Evolutionary conservation across 92 coral and sea anemone species (phyloP).

Genomic region (Meandrina meandrites): DNA sequence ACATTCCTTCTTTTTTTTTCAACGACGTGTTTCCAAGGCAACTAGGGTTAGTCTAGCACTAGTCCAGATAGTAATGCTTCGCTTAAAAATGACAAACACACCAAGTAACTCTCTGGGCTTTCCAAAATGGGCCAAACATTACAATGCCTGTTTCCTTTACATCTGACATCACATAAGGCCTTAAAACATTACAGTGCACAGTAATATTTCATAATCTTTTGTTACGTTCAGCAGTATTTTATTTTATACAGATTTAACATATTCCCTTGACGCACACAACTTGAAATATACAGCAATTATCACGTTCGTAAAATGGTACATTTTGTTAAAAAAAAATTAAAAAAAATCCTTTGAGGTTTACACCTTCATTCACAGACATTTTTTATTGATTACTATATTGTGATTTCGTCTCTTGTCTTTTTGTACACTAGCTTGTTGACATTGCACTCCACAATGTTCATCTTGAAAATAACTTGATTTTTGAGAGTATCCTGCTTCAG

Average conservation of each 20-base stretch:
- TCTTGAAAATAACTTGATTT: background rate
- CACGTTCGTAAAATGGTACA: background rate
- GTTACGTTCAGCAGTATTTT: too few species aligned
- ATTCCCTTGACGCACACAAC: background rate
- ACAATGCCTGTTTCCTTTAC: too few species aligned
- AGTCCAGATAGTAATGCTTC: too few species aligned
- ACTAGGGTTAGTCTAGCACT: too few species aligned
- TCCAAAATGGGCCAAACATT: too few species aligned
- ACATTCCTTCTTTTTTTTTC: too few species aligned
- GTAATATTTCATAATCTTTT: too few species aligned
- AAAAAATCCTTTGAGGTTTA: background rate
- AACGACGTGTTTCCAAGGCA: too few species aligned
- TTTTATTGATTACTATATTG: background rate
- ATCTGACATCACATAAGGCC: too few species aligned
- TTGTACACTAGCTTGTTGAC: background rate
- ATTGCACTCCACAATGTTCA: background rate
- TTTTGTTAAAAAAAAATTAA: background rate
- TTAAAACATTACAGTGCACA: background rate
- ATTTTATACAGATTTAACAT: background rate
- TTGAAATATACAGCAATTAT: background rate
- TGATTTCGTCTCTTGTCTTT: background rate
- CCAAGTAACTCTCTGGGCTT: too few species aligned
- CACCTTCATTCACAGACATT: background rate
- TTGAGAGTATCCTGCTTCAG: background rate
- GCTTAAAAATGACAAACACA: too few species aligned